These are phyloP conservation scores for Phragmatobia fuliginosa DNA, from an alignment of 2,888 invertebrate species.

Conservation along the genomic window DNA sequence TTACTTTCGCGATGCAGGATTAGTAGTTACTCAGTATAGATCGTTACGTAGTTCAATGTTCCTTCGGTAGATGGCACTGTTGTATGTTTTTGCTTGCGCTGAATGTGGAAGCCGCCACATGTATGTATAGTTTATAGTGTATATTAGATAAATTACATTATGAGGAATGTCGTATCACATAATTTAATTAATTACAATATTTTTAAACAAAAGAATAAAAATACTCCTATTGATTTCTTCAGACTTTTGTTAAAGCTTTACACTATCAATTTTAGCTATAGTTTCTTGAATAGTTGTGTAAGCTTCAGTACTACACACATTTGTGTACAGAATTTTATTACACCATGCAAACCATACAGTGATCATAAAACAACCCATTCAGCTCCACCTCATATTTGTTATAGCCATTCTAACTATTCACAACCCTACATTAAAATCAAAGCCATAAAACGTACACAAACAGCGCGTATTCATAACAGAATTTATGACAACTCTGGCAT, in stretches of 20 bases:
- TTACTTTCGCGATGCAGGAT: no score
- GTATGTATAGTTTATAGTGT: no score
- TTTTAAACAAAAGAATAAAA: no score
- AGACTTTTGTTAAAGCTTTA: not conserved
- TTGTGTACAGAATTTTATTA: not conserved
- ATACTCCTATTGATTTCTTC: not conserved
- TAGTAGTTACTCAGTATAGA: no score
- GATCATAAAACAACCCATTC: not conserved
- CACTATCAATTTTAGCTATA: not conserved
- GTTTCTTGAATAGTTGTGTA: not conserved
- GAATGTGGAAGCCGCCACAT: no score
- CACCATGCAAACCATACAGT: not conserved
- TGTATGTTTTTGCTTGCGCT: no score
- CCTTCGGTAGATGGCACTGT: no score
- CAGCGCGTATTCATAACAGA: conserved; percentile 12
- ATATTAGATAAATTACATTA: no score
- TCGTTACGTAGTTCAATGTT: no score
- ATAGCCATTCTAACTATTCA: conserved; percentile 5
- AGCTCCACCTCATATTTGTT: conserved; percentile 6
- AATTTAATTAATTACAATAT: no score
- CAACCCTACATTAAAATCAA: conserved; percentile 2
- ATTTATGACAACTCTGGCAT: conserved; percentile 19
- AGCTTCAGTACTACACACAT: not conserved
- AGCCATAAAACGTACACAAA: conserved; percentile 8
- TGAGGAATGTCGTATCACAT: no score